phyloP scores from a whole-genome alignment of 2,113 vertebrate genomes.

The Sylvia atricapilla region DNA sequence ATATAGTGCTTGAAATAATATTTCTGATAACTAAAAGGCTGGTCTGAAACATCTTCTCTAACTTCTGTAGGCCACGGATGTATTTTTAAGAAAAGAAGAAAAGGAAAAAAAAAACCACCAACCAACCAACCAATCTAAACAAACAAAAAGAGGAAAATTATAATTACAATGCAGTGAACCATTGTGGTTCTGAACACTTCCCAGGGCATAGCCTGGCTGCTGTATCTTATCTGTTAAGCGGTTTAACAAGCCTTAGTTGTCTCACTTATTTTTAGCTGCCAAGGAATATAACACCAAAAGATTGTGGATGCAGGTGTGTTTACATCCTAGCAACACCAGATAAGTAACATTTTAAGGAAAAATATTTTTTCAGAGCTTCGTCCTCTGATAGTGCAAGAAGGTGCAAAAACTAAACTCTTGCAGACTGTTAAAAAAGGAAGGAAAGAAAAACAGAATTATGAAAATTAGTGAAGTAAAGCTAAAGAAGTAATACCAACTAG shows the following conservation, averaged over 20 bases:
- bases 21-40: not conserved
- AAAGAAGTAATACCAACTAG: not conserved
- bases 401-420: not conserved
- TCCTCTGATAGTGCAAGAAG: not conserved
- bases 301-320: not conserved
- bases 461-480: not conserved
- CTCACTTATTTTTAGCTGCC: constrained; percentile 57
- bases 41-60: not conserved
- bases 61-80: not conserved
- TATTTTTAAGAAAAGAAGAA: not conserved
- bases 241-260: constrained; percentile 51
- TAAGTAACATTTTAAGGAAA: not conserved
- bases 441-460: not conserved
- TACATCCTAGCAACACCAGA: not conserved
- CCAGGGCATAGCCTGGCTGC: not conserved
- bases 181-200: not conserved
- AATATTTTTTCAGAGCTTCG: not conserved
- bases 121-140: not conserved
- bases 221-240: constrained; percentile 53
- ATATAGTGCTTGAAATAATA: not conserved
- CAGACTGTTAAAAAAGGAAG: not conserved
- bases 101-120: no score
- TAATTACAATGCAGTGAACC: not conserved
- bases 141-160: not conserved
- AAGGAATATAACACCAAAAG: not conserved